Conservation (phyloP, 2,888 invertebrate genomes). For the Crocallis elinguaria region DNA sequence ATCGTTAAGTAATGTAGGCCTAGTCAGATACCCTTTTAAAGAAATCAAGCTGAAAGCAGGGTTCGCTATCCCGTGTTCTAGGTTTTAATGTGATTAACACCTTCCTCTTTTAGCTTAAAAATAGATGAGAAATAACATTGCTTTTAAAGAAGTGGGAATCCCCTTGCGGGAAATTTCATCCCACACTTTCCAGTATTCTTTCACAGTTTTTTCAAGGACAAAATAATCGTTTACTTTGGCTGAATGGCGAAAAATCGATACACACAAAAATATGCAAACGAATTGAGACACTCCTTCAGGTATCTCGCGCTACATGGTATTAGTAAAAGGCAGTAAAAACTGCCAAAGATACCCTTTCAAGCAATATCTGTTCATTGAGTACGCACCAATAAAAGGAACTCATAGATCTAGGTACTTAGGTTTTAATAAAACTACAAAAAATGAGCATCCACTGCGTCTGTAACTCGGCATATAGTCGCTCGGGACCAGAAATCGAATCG, state of each 20-base stretch:
- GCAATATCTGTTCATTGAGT: neutral
- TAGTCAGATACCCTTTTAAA: conserved; percentile 33
- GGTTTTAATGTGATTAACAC: conserved; percentile 16
- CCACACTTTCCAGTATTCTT: no score
- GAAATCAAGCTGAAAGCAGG: conserved; percentile 32
- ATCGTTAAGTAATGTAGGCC: conserved; percentile 28
- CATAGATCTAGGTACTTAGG: neutral
- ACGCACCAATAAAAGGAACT: neutral
- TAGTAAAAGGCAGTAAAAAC: no score
- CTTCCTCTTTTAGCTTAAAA: neutral
- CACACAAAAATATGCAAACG: no score
- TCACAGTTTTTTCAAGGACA: no score
- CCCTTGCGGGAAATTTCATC: no score
- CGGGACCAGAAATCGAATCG: conserved; percentile 42
- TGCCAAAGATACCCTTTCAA: neutral
- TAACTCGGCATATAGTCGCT: neutral
- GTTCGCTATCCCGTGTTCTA: conserved; percentile 18
- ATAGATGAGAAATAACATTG: neutral
- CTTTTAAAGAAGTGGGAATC: neutral
- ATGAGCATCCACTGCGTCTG: neutral
- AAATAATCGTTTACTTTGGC: no score
- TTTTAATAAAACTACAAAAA: conserved; percentile 17
- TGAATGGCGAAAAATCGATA: no score
- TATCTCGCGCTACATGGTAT: no score
- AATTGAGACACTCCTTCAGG: no score